Evolutionary conservation across 1,140 invertebrate genomes (phyloP).

Genomic region (Brevipalpus yothersi): DNA sequence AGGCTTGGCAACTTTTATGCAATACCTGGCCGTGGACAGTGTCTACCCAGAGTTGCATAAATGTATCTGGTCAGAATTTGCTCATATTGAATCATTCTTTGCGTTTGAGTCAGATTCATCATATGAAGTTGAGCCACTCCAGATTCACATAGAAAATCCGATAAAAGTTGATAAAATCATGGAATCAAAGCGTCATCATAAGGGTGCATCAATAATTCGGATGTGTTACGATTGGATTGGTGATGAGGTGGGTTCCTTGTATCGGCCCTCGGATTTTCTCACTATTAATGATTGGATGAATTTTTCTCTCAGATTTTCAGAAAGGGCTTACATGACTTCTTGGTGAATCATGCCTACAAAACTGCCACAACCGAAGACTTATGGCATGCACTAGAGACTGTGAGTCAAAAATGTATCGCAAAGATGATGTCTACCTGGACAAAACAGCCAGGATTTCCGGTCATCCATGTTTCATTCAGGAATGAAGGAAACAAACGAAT

Average conservation of each 20-base stretch:
- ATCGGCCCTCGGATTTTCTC: too few relatives aligned
- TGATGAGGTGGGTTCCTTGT: conserved; percentile 6
- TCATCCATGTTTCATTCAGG: conserved; percentile 22
- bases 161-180: too few relatives aligned
- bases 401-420: conserved; percentile 68
- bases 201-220: conserved; percentile 24
- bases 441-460: conserved; percentile 69
- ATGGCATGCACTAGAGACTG: conserved; percentile 68
- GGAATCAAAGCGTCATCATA: conserved; percentile 22
- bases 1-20: neutral
- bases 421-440: conserved; percentile 89
- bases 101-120: conserved; percentile 34
- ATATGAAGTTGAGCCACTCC: too few relatives aligned
- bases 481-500: conserved; percentile 29
- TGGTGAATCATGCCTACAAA: conserved; percentile 61
- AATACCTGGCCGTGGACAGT: neutral
- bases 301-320: conserved; percentile 53
- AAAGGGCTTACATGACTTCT: conserved; percentile 76
- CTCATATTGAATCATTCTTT: neutral
- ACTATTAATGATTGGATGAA: too few relatives aligned
- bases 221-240: conserved; percentile 12
- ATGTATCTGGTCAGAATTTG: neutral
- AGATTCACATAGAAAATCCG: conserved; percentile 56
- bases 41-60: neutral
- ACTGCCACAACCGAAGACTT: conserved; percentile 87